A percentile compares a stretch with the other conserved stretches of the same genome.
These are phyloP conservation scores for Psilopsiagon aurifrons DNA, from an alignment of 2,113 vertebrate species.

Conservation along the genomic window DNA sequence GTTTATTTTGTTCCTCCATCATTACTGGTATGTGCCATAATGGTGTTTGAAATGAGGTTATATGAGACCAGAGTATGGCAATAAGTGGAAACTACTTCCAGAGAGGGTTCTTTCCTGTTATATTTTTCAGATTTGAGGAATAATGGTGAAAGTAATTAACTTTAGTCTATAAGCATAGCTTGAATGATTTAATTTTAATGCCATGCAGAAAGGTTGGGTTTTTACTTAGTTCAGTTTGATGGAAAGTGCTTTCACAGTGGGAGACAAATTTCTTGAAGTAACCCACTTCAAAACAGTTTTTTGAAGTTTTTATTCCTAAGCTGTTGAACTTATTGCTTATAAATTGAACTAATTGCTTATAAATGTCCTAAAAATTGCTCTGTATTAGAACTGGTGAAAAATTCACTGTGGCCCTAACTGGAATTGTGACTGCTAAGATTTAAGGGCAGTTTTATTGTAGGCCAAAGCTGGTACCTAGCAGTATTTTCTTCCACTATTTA, in stretches of 20 bases:
- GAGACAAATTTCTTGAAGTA: background rate
- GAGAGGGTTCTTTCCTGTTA: background rate
- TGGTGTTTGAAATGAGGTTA: background rate
- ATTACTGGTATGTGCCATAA: background rate
- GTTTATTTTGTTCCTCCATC: background rate
- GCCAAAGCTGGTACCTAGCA: background rate
- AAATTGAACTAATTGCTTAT: background rate
- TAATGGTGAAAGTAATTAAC: background rate
- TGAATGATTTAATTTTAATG: background rate
- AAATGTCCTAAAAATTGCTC: background rate
- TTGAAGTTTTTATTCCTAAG: background rate
- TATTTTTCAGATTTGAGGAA: background rate
- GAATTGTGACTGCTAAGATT: background rate
- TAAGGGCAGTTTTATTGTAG: background rate
- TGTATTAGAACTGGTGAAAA: background rate
- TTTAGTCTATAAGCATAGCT: background rate
- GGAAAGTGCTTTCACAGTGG: background rate
- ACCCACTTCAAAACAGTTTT: background rate
- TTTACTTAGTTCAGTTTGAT: background rate
- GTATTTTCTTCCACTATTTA: background rate
- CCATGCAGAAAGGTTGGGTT: background rate
- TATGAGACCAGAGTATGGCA: background rate
- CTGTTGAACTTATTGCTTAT: background rate
- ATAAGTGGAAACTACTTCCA: background rate
- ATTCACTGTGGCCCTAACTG: background rate